A percentile compares a stretch with the other conserved stretches of the same genome.
These are phyloP conservation scores for Prenolepis imparis DNA, from an alignment of 2,888 invertebrate species.

Conservation along the genomic window DNA sequence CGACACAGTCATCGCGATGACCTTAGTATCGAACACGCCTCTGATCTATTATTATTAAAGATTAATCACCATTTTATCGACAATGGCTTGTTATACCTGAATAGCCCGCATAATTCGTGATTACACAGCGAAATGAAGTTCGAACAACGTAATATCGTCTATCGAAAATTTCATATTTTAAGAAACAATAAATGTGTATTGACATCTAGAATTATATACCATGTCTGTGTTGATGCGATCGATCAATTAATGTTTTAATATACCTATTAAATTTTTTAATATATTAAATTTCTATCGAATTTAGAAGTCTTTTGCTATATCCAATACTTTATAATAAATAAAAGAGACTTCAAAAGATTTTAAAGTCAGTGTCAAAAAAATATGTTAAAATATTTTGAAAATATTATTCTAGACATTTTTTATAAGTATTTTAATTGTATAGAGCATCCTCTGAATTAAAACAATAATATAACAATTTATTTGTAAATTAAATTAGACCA, in stretches of 20 bases:
- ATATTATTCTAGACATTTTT: neutral
- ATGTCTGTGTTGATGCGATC: neutral
- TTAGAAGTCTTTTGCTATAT: neutral
- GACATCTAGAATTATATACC: neutral
- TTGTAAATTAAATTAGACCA: slow-evolving; percentile 10
- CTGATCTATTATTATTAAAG: slow-evolving; percentile 59
- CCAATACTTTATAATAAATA: neutral
- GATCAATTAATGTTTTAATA: neutral
- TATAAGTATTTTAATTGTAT: neutral
- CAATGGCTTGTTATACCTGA: slow-evolving; percentile 37
- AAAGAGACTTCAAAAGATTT: neutral
- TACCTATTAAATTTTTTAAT: too few relatives aligned
- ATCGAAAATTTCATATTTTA: neutral
- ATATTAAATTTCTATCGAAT: neutral
- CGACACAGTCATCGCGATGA: slow-evolving; percentile 72
- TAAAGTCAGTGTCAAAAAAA: neutral
- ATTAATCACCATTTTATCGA: slow-evolving; percentile 58
- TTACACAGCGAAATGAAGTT: slow-evolving; percentile 25
- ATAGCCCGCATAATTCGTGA: slow-evolving; percentile 17
- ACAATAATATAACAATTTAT: neutral
- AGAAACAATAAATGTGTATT: slow-evolving; percentile 3
- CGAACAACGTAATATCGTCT: neutral
- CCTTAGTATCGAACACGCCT: slow-evolving; percentile 63
- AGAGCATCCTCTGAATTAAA: neutral
- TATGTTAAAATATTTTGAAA: neutral